These are phyloP conservation scores for Taenioides sp. DNA, from an alignment of 2,797 vertebrate genomes.

Conservation along the genomic window DNA sequence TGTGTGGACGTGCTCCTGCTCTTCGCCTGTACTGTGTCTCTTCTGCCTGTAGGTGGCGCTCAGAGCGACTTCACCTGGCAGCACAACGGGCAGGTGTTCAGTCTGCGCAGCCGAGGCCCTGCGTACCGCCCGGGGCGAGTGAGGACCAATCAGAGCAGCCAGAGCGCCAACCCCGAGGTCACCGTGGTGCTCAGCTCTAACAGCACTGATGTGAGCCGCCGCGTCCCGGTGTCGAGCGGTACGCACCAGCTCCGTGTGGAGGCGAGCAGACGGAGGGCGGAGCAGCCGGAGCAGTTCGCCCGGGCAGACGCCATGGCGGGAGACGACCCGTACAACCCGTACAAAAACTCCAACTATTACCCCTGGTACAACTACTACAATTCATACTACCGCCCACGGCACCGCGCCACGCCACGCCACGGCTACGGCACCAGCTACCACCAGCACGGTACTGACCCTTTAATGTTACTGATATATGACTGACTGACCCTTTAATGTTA, in stretches of 20 bases:
- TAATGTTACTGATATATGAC: no score
- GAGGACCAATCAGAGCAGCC: constrained; percentile 33
- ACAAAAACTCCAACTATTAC: constrained; percentile 86
- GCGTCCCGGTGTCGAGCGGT: constrained; percentile 51
- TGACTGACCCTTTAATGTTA: no score
- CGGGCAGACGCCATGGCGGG: constrained; percentile 81
- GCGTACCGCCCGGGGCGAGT: constrained; percentile 79
- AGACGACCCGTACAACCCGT: constrained; percentile 88
- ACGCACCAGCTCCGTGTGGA: constrained; percentile 65
- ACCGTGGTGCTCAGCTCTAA: constrained; percentile 43
- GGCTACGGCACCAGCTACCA: constrained; percentile 88
- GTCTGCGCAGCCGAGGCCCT: constrained; percentile 82
- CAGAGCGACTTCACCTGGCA: constrained; percentile 81
- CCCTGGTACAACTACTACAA: constrained; percentile 92
- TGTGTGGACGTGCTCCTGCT: neutral
- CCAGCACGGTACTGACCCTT: constrained; percentile 81
- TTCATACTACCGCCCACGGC: constrained; percentile 84
- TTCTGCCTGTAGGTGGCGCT: neutral
- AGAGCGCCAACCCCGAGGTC: constrained; percentile 15
- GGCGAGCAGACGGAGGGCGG: constrained; percentile 50
- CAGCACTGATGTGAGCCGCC: constrained; percentile 53
- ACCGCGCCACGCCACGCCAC: constrained; percentile 67
- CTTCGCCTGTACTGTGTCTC: neutral
- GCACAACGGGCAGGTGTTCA: constrained; percentile 88
- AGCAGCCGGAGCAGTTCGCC: neutral